Percentiles rank a stretch among this genome's conserved stretches.
Evolutionary conservation across 1,140 invertebrate genomes (phyloP).

Genomic region (Bombus turneri): DNA sequence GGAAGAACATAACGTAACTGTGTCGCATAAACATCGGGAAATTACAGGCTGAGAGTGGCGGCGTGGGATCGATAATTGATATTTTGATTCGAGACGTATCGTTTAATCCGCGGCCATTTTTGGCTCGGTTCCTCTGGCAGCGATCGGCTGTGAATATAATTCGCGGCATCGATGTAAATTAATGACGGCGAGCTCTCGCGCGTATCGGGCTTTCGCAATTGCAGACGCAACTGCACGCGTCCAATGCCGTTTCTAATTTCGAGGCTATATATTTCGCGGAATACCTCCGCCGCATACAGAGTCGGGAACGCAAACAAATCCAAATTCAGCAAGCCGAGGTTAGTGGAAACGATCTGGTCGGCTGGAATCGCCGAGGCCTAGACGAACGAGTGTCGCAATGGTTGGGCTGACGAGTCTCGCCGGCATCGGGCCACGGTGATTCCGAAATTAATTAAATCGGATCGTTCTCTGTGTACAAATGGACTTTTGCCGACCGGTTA

Average conservation of each 20-base stretch:
- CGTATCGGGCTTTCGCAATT: constrained; percentile 25
- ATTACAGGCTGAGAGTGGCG: background rate
- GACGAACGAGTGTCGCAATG: background rate
- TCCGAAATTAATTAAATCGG: constrained; percentile 45
- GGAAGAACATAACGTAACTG: too few species aligned
- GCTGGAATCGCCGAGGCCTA: background rate
- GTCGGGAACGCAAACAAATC: background rate
- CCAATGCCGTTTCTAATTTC: constrained; percentile 31
- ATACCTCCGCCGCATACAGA: background rate
- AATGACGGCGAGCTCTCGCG: constrained; percentile 32
- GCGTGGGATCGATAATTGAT: constrained; percentile 56
- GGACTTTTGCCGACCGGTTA: constrained; percentile 24
- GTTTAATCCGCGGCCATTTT: constrained; percentile 30
- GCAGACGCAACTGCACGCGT: background rate
- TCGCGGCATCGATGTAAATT: constrained; percentile 56
- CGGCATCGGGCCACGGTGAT: constrained; percentile 15
- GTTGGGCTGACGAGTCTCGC: background rate
- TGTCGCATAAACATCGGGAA: background rate
- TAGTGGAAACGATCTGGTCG: too few species aligned
- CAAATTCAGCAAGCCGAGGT: too few species aligned
- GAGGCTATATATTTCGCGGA: background rate
- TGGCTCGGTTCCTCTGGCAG: background rate
- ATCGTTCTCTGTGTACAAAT: constrained; percentile 6
- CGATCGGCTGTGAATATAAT: constrained; percentile 46
- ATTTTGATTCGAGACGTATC: constrained; percentile 49